phyloP scores from a whole-genome alignment of 1,140 invertebrate genomes.

The Yoshiicerus persimilis region DNA sequence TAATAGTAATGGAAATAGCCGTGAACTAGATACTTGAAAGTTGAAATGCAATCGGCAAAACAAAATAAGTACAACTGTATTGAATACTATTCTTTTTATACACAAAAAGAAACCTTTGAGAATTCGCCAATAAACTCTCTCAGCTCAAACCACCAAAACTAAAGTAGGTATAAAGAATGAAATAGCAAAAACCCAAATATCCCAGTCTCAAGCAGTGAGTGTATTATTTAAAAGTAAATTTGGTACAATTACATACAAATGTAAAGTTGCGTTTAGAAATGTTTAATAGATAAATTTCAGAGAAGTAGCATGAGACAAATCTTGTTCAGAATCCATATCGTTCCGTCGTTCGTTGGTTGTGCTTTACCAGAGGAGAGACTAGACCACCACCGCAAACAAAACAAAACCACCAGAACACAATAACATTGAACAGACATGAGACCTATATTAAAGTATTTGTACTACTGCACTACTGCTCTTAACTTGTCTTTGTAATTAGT shows the following conservation, averaged over 20 bases:
- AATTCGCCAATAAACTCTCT: background rate
- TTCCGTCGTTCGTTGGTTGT: background rate
- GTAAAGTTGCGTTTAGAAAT: background rate
- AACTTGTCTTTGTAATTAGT: background rate
- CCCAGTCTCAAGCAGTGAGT: too few relatives aligned
- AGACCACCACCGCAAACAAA: background rate
- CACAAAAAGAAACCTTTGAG: background rate
- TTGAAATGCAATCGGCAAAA: background rate
- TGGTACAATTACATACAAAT: background rate
- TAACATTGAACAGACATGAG: background rate
- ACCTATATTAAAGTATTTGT: background rate
- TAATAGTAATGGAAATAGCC: background rate
- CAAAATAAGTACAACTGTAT: background rate
- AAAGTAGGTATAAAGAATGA: too few relatives aligned
- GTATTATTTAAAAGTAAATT: background rate
- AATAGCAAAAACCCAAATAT: background rate
- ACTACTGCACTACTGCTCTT: background rate
- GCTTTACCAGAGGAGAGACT: background rate
- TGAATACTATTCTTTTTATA: background rate
- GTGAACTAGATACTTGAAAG: conserved; percentile 4
- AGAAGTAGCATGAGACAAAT: background rate
- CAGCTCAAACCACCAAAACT: too few relatives aligned
- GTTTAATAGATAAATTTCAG: background rate
- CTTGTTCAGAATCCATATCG: background rate
- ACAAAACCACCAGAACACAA: background rate